phyloP scores from a whole-genome alignment of 2,113 vertebrate species.

The Leucopsar rothschildi region DNA sequence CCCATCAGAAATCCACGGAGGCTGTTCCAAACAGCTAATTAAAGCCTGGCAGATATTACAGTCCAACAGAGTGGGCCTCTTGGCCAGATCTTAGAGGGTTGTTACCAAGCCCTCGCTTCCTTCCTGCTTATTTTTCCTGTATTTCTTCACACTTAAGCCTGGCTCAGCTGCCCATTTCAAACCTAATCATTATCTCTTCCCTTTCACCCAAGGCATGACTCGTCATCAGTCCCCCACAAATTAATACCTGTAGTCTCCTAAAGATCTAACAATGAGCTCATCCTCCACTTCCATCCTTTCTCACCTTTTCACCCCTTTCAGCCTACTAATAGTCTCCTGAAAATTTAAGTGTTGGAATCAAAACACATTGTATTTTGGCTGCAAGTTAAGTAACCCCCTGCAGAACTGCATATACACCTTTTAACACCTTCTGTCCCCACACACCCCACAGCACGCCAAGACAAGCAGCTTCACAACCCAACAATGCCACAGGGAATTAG shows the following conservation, averaged over 20 bases:
- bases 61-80: background rate
- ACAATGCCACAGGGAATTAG: background rate
- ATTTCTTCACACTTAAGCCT: background rate
- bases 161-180: background rate
- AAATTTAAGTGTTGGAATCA: background rate
- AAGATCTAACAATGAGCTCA: background rate
- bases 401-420: background rate
- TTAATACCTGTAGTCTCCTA: background rate
- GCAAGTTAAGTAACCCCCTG: background rate
- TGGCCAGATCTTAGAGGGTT: background rate
- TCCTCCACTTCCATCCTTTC: background rate
- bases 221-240: background rate
- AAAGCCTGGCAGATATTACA: background rate
- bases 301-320: background rate
- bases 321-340: background rate
- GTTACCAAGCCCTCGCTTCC: background rate
- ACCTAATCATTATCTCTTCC: background rate
- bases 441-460: background rate
- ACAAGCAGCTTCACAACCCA: background rate
- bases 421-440: background rate
- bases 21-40: background rate
- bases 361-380: background rate
- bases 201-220: background rate
- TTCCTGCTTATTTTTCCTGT: background rate
- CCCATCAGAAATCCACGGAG: background rate